These are phyloP conservation scores for Amblyornis subalaris DNA, from an alignment of 2,113 vertebrate genomes.

Conservation along the genomic window DNA sequence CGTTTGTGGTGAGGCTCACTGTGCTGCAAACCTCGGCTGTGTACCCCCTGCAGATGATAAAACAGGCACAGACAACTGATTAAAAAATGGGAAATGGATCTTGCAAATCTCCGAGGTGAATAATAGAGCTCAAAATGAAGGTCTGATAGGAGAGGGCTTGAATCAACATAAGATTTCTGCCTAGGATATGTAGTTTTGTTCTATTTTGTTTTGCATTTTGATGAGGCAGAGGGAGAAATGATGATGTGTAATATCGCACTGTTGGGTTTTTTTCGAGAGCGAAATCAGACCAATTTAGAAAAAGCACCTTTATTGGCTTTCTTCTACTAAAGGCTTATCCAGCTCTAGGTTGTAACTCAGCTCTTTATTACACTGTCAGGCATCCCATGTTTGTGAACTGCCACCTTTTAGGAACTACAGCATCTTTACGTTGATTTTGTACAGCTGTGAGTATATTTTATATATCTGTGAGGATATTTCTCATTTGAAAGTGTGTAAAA, in stretches of 20 bases:
- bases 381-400: not conserved
- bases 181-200: not conserved
- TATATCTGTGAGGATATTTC: not conserved
- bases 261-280: not conserved
- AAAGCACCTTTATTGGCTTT: not conserved
- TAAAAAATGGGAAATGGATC: not conserved
- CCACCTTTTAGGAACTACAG: not conserved
- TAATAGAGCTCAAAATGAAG: not conserved
- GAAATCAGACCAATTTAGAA: not conserved
- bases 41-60: not conserved
- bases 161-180: not conserved
- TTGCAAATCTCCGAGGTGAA: not conserved
- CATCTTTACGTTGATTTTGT: not conserved
- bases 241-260: not conserved
- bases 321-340: not conserved
- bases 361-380: not conserved
- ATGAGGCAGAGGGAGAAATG: not conserved
- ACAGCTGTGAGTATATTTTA: not conserved
- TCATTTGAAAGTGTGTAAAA: not conserved
- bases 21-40: not conserved
- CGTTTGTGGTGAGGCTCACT: not conserved
- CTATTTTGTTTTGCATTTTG: not conserved
- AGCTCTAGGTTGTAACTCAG: not conserved
- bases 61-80: not conserved
- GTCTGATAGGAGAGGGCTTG: not conserved